Base-by-base conservation (phyloP, 2,888 invertebrate species). In the Diogma glabrata region DNA sequence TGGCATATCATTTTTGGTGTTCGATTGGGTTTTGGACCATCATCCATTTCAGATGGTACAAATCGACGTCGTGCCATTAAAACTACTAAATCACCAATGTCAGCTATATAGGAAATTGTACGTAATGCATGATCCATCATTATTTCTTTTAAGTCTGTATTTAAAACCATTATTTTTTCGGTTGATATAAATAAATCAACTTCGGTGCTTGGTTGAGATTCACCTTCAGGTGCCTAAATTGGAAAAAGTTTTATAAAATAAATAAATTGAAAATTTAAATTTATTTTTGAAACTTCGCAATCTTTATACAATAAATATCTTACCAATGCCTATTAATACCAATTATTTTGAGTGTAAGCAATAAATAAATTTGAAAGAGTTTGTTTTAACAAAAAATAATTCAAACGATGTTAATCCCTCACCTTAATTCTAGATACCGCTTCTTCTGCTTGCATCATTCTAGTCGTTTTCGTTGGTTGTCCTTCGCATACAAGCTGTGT, bases 361-460 rank as follows among this genome's bases (percentile, higher is more conserved):
- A 40, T 40, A 12, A 19, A 19, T 48, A n/a, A 33, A 4, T 3
- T 5, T 47, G 4, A 16, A 28, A 22, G 17, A 40, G 10, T 40
- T 10, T 10, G 20, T 19, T 40, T 16, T 17, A 22, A 47, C 30
- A 48, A 22, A 48, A 19, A 14, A 22, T 14, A 20, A 40, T 40
- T 6, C 9, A 19, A 19, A 7, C 22, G 20, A 40, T 40, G n/a
- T n/a, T n/a, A n/a, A n/a, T n/a, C n/a, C n/a, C 67, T 70, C 79
- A 96, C 97, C 93, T 99, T 99, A 64, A 99, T 99, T 67, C 97
- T 82, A 26, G 96, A 95, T 2, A 99, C 99, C 1, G 99, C 99
- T 72, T 99, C 99, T 72, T 99, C 99, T 2, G 99, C 99, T 69
- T 99, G 99, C 78, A 96, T 89, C 99, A 99, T 99, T 58, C 99